Evolutionary conservation across 2,113 vertebrate genomes (phyloP), one percentile per base, ranked within the genome.

Genomic region (Trachemys scripta): DNA sequence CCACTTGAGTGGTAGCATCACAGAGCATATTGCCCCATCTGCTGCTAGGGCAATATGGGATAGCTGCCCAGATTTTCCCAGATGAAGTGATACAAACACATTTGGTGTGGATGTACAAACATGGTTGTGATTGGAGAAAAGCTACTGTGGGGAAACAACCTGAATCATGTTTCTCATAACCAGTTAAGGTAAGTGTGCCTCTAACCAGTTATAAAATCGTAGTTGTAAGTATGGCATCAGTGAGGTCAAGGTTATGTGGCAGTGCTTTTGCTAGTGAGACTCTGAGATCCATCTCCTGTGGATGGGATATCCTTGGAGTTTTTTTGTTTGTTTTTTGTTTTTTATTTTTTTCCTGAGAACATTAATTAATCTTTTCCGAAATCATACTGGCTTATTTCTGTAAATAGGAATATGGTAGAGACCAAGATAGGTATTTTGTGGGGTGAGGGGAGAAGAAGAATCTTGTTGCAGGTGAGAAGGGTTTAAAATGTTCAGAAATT

Each of bases 251-350:
- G 12, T 25, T 25, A 45, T 42, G 45, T 47, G 10, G 3, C 42
- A 47, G 42, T 42, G 24, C 5, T 45, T 76, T 76, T 45, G 72
- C 38, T 10, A 76, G 14, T 45, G 42, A 45, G 5, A 12, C 10
- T 29, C 75, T 78, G 42, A 76, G 42, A 47, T 76, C 24, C 6
- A 13, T 76, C 22, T 13, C 12, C 75, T 45, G 6, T 76, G 42
- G 75, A 42, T 76, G 75, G 17, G 35, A 38, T 94, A 72, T 27
- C 51, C 0, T 0, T 50, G 27, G 1, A 0, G 20, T 2, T 14
- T 49, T 22, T 3, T 78, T 82, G 84, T 88, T 29, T 31, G 38
- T 62, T 35, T 72, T 7, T 22, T 22, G 17, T 45, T 29, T 42
- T 27, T 27, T 27, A 35, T 50, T 50, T 27, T 51, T 19, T 0